Evolutionary conservation across 2,888 invertebrate genomes (phyloP).

Genomic region (Geophilus truncorum): DNA sequence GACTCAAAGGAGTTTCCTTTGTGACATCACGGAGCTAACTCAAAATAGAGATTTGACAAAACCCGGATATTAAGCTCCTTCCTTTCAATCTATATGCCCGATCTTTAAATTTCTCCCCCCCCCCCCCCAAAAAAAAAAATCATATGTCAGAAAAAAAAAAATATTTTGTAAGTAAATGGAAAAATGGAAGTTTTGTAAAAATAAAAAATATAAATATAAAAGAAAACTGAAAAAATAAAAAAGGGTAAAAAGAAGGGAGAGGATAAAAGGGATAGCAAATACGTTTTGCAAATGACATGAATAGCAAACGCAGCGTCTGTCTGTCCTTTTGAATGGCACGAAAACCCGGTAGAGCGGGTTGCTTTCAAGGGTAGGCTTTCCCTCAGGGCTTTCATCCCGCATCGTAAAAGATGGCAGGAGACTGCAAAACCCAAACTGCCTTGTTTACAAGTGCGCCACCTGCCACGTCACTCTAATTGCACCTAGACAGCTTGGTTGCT

Average conservation of each 20-base stretch:
- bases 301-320: neutral
- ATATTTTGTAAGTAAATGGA: neutral
- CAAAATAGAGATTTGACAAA: neutral
- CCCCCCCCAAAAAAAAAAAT: too few species aligned
- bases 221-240: too few species aligned
- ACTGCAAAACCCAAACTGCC: slow-evolving; percentile 23
- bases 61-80: neutral
- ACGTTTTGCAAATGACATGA: slow-evolving; percentile 22
- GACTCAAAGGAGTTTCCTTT: neutral
- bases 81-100: neutral
- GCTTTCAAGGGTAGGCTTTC: slow-evolving; percentile 25
- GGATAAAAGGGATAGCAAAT: neutral
- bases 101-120: neutral
- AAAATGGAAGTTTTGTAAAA: neutral
- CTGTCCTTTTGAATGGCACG: neutral
- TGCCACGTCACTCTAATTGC: slow-evolving; percentile 27
- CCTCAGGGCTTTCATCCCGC: neutral
- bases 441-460: slow-evolving; percentile 27
- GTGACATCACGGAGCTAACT: neutral
- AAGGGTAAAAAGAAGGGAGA: neutral
- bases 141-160: neutral
- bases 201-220: neutral
- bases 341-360: neutral
- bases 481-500: slow-evolving; percentile 18
- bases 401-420: slow-evolving; percentile 7